Base-by-base conservation (phyloP, 2,797 vertebrate species). In the Rhodeus uyekii region DNA sequence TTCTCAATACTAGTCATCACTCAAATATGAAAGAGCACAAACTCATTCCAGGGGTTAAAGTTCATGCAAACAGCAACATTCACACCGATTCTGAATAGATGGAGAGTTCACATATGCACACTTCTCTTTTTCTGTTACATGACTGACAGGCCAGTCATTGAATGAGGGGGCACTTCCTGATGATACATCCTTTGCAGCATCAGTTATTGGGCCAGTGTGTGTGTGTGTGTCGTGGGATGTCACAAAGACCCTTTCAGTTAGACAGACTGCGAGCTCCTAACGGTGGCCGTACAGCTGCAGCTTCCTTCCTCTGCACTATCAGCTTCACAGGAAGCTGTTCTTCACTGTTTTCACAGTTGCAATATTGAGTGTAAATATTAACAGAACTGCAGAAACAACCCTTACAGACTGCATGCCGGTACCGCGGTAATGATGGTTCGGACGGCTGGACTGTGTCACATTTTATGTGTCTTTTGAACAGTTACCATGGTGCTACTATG, bases 271-370 rank as follows among this genome's bases (percentile, higher is more conserved):
- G 67, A 80, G 82, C 69, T 84, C 76, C 85, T 88, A 89, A 89
- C 86, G 86, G 84, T 86, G 84, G 48, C 83, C 87, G 78, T 80
- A 83, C 86, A 88, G 86, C 87, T 88, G 87, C 60, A 24, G 81
- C 80, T 88, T 89, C 87, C 88, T 88, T 89, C 87, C 86, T 87
- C 77, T 76, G 80, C 44, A 72, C 42, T 83, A 87, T 86, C 81
- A 78, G 53, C 79, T 76, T n/a, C 38, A 29, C 78, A 42, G 78
- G 72, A 74, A 74, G 72, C 72, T 74, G 72, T 74, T 74, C 55
- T 74, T 74, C 71, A 38, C 32, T 24, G 48, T 38, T 38, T 74
- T 55, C n/a, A 38, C 34, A 18, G 3, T 24, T 1, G 6, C 50
- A 55, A 58, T 74, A 38, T 74, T 38, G 10, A 74, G 48, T 9